Conservation (phyloP, 2,113 vertebrate genomes). For the Pitta sordida region DNA sequence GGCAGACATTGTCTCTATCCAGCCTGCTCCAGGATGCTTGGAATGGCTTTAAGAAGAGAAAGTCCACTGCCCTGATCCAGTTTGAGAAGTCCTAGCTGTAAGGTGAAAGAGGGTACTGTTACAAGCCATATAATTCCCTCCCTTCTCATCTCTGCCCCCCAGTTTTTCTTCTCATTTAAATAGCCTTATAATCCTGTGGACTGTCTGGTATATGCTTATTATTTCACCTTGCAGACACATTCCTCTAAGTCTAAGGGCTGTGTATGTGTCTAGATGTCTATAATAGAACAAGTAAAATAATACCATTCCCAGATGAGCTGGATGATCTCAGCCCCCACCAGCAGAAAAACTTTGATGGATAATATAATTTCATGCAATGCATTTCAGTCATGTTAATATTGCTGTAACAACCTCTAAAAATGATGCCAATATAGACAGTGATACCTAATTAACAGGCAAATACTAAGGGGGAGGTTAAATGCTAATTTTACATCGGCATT, state of each 20-base stretch:
- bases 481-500: conserved; percentile 43
- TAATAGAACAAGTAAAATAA: conserved; percentile 46
- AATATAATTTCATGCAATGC: not conserved
- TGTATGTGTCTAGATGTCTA: conserved; percentile 5
- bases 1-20: not conserved
- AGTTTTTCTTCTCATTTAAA: conserved; percentile 3
- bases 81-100: not conserved
- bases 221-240: conserved; percentile 50
- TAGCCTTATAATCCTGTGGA: not conserved
- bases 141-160: not conserved
- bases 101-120: not conserved
- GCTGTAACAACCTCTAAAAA: conserved; percentile 15
- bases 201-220: not conserved
- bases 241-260: conserved; percentile 16
- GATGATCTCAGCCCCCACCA: not conserved
- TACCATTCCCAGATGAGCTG: conserved; percentile 17
- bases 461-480: conserved; percentile 14
- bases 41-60: not conserved
- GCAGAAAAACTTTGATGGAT: not conserved
- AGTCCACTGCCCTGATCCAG: not conserved
- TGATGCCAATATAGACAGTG: not conserved
- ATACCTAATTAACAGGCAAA: conserved; percentile 39
- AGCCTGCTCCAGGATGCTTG: not conserved
- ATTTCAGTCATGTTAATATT: conserved; percentile 7
- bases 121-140: not conserved